Base-by-base conservation (phyloP, 2,888 invertebrate species). In the Ecdyonurus torrentis region DNA sequence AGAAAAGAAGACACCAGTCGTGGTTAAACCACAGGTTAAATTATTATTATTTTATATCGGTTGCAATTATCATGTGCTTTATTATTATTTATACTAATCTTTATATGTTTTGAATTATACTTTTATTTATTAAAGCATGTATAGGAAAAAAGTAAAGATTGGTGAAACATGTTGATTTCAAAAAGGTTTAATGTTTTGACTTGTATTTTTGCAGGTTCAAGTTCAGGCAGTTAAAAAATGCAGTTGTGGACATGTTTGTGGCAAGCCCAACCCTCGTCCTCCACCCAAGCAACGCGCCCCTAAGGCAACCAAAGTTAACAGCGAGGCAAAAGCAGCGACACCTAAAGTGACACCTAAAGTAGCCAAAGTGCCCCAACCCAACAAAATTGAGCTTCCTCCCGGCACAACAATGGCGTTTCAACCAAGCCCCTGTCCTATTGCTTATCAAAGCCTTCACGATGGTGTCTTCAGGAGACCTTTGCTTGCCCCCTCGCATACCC, bases 161-260 rank as follows among this genome's bases (percentile, higher is more conserved):
- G n/a, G n/a, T n/a, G n/a, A n/a, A n/a, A n/a, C n/a, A n/a, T n/a
- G n/a, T n/a, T n/a, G n/a, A n/a, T n/a, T n/a, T n/a, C n/a, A n/a
- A n/a, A n/a, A n/a, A n/a, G n/a, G n/a, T n/a, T n/a, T n/a, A n/a
- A n/a, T n/a, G n/a, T n/a, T n/a, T n/a, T n/a, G n/a, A n/a, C n/a
- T n/a, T n/a, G n/a, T n/a, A n/a, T n/a, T n/a, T n/a, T n/a, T n/a
- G n/a, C n/a, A n/a, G n/a, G n/a, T n/a, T n/a, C n/a, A n/a, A n/a
- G n/a, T n/a, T n/a, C n/a, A n/a, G n/a, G n/a, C n/a, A n/a, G n/a
- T n/a, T n/a, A n/a, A n/a, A n/a, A n/a, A n/a, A n/a, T n/a, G n/a
- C n/a, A n/a, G n/a, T n/a, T 83, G 83, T 70, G 82, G 81, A 0
- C 82, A 82, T 68, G 76, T 79, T 7, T 82, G 82, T 67, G 71